Percentiles rank a stretch among this genome's conserved stretches.
Evolutionary conservation across 1,140 invertebrate species (phyloP).

Genomic region (Orchesella cincta): DNA sequence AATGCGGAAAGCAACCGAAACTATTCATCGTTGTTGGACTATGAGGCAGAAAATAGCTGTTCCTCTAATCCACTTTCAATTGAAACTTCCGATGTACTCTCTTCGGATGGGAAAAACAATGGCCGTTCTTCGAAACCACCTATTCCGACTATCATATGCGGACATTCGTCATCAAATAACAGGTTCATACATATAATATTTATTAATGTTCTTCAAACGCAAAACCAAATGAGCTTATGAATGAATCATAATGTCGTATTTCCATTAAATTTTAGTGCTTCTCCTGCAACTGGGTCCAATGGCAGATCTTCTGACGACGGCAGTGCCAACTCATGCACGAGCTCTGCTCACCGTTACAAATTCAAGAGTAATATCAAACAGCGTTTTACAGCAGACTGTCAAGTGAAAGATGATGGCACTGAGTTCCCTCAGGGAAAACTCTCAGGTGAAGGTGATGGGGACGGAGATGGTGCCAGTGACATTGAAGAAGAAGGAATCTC

Average conservation of each 20-base stretch:
- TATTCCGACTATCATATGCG: slow-evolving; percentile 41
- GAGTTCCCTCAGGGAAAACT: no score
- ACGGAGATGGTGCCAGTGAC: background rate
- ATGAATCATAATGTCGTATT: slow-evolving; percentile 3
- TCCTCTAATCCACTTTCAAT: slow-evolving; percentile 46
- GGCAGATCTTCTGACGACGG: slow-evolving; percentile 52
- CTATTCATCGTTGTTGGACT: slow-evolving; percentile 36
- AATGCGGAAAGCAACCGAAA: slow-evolving; percentile 33
- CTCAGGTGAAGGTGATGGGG: slow-evolving; percentile 33
- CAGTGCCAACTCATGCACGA: slow-evolving; percentile 59
- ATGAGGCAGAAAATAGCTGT: slow-evolving; percentile 49
- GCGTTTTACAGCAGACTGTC: slow-evolving; percentile 65
- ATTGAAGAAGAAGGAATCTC: background rate
- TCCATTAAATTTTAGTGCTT: slow-evolving; percentile 31
- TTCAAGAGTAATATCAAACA: slow-evolving; percentile 94
- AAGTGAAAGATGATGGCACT: slow-evolving; percentile 44
- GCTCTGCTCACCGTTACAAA: slow-evolving; percentile 71
- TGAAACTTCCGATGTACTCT: slow-evolving; percentile 42
- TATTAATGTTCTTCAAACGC: no score
- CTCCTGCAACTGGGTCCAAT: slow-evolving; percentile 40
- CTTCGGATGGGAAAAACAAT: slow-evolving; percentile 33
- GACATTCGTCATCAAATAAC: slow-evolving; percentile 42
- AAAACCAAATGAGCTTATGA: background rate
- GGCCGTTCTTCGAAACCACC: slow-evolving; percentile 37
- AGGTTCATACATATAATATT: slow-evolving; percentile 34